Percentiles rank a stretch among this genome's conserved stretches.
phyloP scores from a whole-genome alignment of 2,113 vertebrate species.

The Cervus canadensis region DNA sequence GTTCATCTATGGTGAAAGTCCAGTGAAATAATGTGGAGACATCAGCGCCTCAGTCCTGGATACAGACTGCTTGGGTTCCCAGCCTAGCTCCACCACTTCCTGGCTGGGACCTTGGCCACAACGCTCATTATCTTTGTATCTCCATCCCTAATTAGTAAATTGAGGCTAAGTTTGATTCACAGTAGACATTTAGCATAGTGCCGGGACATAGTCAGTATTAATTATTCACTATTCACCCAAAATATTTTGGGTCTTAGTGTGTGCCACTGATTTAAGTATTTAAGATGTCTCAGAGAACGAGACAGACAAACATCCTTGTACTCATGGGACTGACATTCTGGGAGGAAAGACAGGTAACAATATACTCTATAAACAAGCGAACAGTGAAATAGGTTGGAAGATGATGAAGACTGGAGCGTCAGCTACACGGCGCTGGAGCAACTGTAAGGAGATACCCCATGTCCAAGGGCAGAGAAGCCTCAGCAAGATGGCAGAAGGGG shows the following conservation, averaged over 20 bases:
- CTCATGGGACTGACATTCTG: not conserved
- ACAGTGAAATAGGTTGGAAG: not conserved
- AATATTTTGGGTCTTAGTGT: not conserved
- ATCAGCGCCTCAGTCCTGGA: not conserved
- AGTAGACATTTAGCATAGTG: not conserved
- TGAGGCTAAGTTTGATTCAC: not conserved
- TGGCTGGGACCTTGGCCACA: not conserved
- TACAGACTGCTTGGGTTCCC: not conserved
- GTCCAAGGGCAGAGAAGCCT: not conserved
- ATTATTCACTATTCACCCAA: not conserved
- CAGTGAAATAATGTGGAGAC: not conserved
- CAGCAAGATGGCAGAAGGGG: not conserved
- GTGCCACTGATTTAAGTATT: not conserved
- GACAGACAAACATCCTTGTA: not conserved
- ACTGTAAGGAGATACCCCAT: not conserved
- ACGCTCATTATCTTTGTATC: not conserved
- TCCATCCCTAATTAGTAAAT: not conserved
- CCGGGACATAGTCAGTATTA: not conserved
- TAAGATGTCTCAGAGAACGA: not conserved
- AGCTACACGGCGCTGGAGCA: fast-evolving
- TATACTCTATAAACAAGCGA: not conserved
- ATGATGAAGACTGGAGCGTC: fast-evolving
- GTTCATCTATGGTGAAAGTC: not conserved
- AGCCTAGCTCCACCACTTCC: not conserved
- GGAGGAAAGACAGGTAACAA: not conserved